Percentiles rank a stretch among this genome's conserved stretches.
Evolutionary conservation across 2,797 vertebrate genomes (phyloP).

Genomic region (Sebastes baramenuke): DNA sequence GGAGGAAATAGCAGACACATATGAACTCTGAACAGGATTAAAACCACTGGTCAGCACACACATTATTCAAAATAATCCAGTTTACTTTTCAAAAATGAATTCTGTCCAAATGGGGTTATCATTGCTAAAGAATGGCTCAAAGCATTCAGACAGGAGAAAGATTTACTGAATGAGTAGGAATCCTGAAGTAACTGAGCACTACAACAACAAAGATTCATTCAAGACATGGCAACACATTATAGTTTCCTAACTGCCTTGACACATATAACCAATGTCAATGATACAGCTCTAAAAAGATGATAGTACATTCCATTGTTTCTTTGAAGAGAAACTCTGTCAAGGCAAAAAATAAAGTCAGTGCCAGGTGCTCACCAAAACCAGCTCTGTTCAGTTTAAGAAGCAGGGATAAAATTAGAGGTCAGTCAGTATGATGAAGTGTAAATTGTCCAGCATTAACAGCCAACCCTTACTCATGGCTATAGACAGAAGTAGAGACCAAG

Average conservation of each 20-base stretch:
- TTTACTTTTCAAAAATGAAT: slow-evolving; percentile 1
- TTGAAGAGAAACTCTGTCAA: not conserved
- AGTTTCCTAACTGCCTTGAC: not conserved
- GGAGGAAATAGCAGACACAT: not conserved
- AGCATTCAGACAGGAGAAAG: too few species aligned
- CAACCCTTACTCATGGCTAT: not conserved
- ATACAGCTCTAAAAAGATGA: not conserved
- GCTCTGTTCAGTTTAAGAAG: slow-evolving; percentile 11
- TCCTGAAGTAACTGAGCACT: not conserved
- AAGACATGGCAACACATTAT: too few species aligned
- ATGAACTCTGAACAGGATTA: not conserved
- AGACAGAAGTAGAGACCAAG: not conserved
- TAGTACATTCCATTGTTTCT: not conserved
- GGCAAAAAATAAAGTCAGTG: slow-evolving; percentile 30
- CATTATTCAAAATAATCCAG: slow-evolving; percentile 5
- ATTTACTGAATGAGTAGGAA: not conserved
- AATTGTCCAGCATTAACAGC: slow-evolving; percentile 40
- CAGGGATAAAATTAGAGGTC: slow-evolving; percentile 33
- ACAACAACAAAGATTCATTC: not conserved
- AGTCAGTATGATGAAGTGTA: slow-evolving; percentile 34
- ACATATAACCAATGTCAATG: not conserved
- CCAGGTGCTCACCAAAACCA: slow-evolving; percentile 27
- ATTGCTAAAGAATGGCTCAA: not conserved
- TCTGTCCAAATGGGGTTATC: not conserved
- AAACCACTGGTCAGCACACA: not conserved